phyloP scores from a whole-genome alignment of 2,888 invertebrate species.

The Conomelus anceps region DNA sequence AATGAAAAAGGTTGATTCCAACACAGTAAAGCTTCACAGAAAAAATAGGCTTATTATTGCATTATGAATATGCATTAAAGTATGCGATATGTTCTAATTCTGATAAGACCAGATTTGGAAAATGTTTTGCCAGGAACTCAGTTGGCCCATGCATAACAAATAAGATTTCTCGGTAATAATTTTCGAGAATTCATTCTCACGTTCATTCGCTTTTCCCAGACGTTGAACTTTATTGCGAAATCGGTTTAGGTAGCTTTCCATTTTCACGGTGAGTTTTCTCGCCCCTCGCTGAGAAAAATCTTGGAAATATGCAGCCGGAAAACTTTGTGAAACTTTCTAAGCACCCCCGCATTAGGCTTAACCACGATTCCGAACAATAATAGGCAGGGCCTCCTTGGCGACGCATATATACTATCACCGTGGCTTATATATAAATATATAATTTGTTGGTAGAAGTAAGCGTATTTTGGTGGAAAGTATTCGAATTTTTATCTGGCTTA shows the following conservation, averaged over 20 bases:
- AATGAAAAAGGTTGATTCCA: not conserved
- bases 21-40: not conserved
- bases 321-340: not conserved
- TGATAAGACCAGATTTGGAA: not conserved
- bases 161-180: not conserved
- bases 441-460: not conserved
- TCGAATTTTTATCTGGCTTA: not conserved
- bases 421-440: not conserved
- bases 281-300: not conserved
- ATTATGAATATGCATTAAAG: not conserved
- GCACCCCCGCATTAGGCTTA: not conserved
- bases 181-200: not conserved
- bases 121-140: not conserved
- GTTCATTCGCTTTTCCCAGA: not conserved
- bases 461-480: not conserved
- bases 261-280: not conserved
- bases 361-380: not conserved
- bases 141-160: not conserved
- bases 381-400: not conserved
- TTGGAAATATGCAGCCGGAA: not conserved
- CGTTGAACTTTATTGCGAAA: not conserved
- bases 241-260: not conserved
- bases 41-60: not conserved
- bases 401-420: not conserved
- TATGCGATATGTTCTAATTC: not conserved